phyloP scores from a whole-genome alignment of 2,888 invertebrate species.

The Automeris io region DNA sequence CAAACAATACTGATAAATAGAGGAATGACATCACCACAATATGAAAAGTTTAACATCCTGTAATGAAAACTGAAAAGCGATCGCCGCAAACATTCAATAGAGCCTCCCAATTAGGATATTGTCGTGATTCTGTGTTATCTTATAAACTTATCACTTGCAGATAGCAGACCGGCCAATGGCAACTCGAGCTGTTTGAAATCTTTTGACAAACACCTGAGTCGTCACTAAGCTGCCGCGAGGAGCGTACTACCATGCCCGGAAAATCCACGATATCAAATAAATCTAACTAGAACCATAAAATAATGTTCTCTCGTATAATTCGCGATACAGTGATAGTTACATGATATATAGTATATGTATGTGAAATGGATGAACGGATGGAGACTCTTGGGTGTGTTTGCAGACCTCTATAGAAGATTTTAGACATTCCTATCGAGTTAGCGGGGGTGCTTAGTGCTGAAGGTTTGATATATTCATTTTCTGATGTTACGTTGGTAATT shows the following conservation, averaged over 20 bases:
- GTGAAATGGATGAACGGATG: constrained; percentile 16
- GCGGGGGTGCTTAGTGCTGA: neutral
- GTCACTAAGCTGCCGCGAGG: constrained; percentile 11
- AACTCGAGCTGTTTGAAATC: constrained; percentile 23
- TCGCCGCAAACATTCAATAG: neutral
- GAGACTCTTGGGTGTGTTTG: constrained; percentile 18
- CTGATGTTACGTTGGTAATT: too few relatives aligned
- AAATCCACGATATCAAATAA: neutral
- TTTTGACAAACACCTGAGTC: constrained; percentile 21
- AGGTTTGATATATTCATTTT: neutral
- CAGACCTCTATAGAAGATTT: constrained; percentile 19
- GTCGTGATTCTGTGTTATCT: constrained; percentile 34
- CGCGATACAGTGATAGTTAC: neutral
- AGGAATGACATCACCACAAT: too few relatives aligned
- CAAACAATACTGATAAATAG: too few relatives aligned
- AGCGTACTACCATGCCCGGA: neutral
- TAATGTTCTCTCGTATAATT: too few relatives aligned
- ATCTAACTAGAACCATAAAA: too few relatives aligned
- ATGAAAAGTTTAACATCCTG: too few relatives aligned
- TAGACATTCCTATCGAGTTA: neutral
- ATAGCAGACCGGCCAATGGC: constrained; percentile 32
- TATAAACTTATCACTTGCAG: constrained; percentile 42
- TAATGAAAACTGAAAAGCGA: neutral
- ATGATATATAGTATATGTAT: neutral
- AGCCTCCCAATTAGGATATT: constrained; percentile 21